A percentile compares a stretch with the other conserved stretches of the same genome.
Evolutionary conservation across 2,888 invertebrate genomes (phyloP).

Genomic region (Cheilosia pagana): DNA sequence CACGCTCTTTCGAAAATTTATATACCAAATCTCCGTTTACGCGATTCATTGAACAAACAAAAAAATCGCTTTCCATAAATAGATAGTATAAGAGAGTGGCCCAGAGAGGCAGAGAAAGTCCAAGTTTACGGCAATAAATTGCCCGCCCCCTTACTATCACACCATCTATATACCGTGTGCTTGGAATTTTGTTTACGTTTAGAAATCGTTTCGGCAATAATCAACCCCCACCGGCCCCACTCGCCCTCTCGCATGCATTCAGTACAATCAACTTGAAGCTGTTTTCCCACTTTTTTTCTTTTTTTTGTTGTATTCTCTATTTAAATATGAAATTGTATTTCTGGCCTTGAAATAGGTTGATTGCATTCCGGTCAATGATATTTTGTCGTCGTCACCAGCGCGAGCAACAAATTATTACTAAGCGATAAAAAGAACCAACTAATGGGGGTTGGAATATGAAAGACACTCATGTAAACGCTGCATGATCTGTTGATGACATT

Average conservation of each 20-base stretch:
- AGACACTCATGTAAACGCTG: background rate
- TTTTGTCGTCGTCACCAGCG: constrained; percentile 10
- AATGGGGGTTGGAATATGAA: background rate
- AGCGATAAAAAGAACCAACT: background rate
- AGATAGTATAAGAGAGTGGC: background rate
- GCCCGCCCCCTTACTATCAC: background rate
- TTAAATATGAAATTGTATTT: constrained; percentile 43
- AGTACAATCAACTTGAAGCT: constrained; percentile 67
- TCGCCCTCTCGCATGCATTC: background rate
- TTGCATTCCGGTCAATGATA: constrained; percentile 73
- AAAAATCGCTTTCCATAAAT: background rate
- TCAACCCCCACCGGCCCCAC: constrained; percentile 20
- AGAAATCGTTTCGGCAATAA: constrained; percentile 40
- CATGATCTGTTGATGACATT: constrained; percentile 46
- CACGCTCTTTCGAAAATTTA: background rate
- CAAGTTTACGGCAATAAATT: constrained; percentile 37
- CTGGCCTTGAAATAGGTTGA: constrained; percentile 71
- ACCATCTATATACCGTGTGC: background rate
- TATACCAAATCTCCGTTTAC: background rate
- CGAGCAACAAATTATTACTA: constrained; percentile 26
- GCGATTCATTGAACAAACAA: background rate
- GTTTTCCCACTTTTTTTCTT: constrained; percentile 42
- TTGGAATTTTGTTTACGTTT: constrained; percentile 39
- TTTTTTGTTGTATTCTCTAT: constrained; percentile 54
- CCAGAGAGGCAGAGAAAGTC: background rate